These are phyloP conservation scores for Tetranychus urticae DNA, from an alignment of 1,140 invertebrate species.

Conservation along the genomic window DNA sequence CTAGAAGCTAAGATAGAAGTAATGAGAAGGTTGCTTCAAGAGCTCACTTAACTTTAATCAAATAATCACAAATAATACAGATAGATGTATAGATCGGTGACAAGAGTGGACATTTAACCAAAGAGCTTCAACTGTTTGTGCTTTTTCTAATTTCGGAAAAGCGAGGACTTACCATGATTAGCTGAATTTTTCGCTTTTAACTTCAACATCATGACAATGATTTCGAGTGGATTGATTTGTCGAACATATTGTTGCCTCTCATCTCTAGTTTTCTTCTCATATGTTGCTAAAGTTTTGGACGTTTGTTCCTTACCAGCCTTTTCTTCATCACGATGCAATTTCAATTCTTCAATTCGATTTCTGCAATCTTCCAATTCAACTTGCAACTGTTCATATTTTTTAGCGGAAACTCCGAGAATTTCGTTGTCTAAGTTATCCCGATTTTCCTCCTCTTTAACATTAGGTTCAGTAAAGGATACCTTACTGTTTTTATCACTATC, in stretches of 20 bases:
- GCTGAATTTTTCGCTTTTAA: conserved; percentile 90
- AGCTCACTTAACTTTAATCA: too few relatives aligned
- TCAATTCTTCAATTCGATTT: conserved; percentile 95
- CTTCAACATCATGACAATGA: conserved; percentile 90
- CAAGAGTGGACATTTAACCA: too few relatives aligned
- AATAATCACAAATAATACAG: too few relatives aligned
- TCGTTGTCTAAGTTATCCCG: not conserved
- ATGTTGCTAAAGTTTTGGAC: conserved; percentile 77
- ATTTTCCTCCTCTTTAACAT: not conserved
- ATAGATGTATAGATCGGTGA: too few relatives aligned
- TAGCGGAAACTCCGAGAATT: not conserved
- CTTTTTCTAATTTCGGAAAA: too few relatives aligned
- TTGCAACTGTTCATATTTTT: conserved; percentile 49
- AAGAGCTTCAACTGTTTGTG: too few relatives aligned
- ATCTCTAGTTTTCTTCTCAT: conserved; percentile 82
- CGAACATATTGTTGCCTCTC: conserved; percentile 70
- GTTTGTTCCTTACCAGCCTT: conserved; percentile 78
- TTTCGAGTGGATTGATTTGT: conserved; percentile 83
- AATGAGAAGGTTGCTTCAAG: too few relatives aligned
- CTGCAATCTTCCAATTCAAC: conserved; percentile 85
- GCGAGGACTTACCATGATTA: conserved; percentile 48
- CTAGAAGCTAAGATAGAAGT: conserved; percentile 31
- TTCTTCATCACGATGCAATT: conserved; percentile 95
- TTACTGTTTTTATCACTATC: too few relatives aligned
- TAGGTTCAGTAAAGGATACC: too few relatives aligned